Evolutionary conservation across 2,113 vertebrate species (phyloP).

Genomic region (Grammomys dolichurus): DNA sequence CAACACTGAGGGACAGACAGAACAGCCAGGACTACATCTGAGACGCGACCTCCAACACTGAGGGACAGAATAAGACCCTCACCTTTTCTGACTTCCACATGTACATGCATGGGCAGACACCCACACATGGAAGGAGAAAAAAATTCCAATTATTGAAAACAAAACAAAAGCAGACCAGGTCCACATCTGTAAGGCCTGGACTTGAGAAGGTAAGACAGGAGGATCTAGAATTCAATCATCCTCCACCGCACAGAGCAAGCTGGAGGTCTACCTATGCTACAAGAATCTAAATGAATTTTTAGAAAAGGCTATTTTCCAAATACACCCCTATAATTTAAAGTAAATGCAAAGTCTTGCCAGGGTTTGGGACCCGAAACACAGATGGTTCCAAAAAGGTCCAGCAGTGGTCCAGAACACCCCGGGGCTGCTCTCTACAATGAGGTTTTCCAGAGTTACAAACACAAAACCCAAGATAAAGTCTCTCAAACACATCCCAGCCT

Average conservation of each 20-base stretch:
- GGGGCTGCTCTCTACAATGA: neutral
- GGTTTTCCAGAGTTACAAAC: neutral
- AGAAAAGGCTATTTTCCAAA: neutral
- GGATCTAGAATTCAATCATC: too few relatives aligned
- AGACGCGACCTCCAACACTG: neutral
- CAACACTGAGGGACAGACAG: neutral
- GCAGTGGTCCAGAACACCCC: neutral
- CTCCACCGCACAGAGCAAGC: neutral
- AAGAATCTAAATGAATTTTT: neutral
- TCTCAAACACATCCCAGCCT: neutral
- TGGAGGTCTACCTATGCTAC: neutral
- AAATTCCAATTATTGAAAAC: neutral
- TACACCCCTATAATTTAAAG: conserved; percentile 6
- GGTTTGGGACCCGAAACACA: conserved; percentile 32
- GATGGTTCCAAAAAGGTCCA: neutral
- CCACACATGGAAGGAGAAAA: neutral
- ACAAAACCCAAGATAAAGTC: neutral
- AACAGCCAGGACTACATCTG: neutral
- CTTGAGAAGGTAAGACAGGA: neutral
- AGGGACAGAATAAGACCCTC: neutral
- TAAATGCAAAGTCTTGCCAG: conserved; percentile 12
- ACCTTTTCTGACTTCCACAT: neutral
- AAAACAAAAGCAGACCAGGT: neutral
- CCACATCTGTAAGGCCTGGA: neutral
- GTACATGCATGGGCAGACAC: neutral